Base-by-base conservation (phyloP, 1,140 invertebrate genomes). In the Dendrolimus punctatus region DNA sequence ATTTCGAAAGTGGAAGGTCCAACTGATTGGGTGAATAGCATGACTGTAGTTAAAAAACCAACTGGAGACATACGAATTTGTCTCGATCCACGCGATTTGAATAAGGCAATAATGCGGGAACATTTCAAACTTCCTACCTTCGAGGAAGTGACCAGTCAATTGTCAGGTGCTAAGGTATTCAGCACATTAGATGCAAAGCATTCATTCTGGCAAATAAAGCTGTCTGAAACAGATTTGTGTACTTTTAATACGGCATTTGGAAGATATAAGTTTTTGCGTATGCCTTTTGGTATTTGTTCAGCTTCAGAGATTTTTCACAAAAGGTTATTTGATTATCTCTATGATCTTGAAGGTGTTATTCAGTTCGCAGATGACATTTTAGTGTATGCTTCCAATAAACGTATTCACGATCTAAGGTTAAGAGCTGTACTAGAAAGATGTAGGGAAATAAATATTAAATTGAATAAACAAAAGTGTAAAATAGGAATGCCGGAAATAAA, bases 31-130 rank as follows among this genome's bases (percentile, higher is more conserved):
- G 81, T 89, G 0, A 82, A 80, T 41, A 57, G 49, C 9, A 66
- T 66, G 49, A 57, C 53, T 6, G 53, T 63, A 3, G 60, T 66
- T 6, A 56, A 53, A 46, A 66, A 66, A 43, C 46, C 53, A 5
- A 67, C 59, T 49, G 65, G 65, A 4, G 54, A 64, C 10, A 41
- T 67, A 7, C 46, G 62, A 49, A 69, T 90, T 39, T 90, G 88
- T 63, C 53, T 90, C 10, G 88, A 90, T 67, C 88, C 88, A 5
- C 67, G 58, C 42, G 74, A 87, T 49, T 66, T 90, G 49, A 90
- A 90, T 69, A 73, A 69, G 57, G 62, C 59, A 8, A 80, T 90
- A 8, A 78, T 75, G 59, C 53, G 82, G 10, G 68, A 76, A 64
- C 66, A 74, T 60, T 80, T 73, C 71, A 70, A 67, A 40, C 65